phyloP scores from a whole-genome alignment of 2,113 vertebrate species.

The human region GRCh38 chr9:137872501-137873000 shows the following conservation, averaged over 20 bases:
- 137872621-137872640: neutral
- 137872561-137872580: neutral
- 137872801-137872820: neutral
- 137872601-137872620: neutral
- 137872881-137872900: neutral
- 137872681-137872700: too few species aligned
- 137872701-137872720: accelerated
- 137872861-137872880: neutral
- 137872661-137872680: too few species aligned
- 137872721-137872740: accelerated
- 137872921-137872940: neutral
- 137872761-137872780: too few species aligned
- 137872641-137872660: neutral
- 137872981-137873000: too few species aligned
- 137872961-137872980: too few species aligned
- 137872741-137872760: neutral
- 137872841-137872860: neutral
- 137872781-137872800: neutral
- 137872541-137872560: too few species aligned
- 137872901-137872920: neutral
- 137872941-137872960: neutral
- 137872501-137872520: neutral
- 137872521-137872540: neutral
- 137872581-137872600: neutral
- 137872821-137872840: neutral